Percentiles rank a stretch among this genome's conserved stretches.
Conservation (phyloP, 2,888 invertebrate species). For the Zaprionus bogoriensis region DNA sequence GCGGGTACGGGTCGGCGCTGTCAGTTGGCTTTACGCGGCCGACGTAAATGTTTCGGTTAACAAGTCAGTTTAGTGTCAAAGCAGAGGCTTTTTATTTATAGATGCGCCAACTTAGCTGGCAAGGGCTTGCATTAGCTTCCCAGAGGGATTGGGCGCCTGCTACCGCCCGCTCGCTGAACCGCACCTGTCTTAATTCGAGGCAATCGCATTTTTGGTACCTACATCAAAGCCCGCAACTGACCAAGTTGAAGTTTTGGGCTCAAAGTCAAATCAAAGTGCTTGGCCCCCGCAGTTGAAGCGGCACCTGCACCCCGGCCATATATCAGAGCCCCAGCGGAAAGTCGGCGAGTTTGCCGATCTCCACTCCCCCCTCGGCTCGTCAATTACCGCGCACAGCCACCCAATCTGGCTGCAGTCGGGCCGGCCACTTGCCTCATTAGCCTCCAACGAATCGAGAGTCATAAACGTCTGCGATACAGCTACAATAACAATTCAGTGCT, state of each 20-base stretch:
- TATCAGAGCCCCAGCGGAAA: constrained; percentile 15
- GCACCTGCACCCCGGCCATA: constrained; percentile 58
- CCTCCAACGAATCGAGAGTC: constrained; percentile 70
- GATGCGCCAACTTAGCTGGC: constrained; percentile 24
- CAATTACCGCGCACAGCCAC: constrained; percentile 41
- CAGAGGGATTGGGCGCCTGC: too few relatives aligned
- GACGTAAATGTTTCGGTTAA: constrained; percentile 76
- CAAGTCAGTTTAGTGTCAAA: constrained; percentile 80
- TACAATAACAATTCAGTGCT: constrained; percentile 53
- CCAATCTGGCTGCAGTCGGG: constrained; percentile 52
- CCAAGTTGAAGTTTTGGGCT: constrained; percentile 46
- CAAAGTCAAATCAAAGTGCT: constrained; percentile 75
- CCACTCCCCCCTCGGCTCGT: constrained; percentile 30
- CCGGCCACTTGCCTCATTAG: constrained; percentile 69
- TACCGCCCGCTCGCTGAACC: constrained; percentile 24
- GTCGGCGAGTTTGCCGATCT: neutral
- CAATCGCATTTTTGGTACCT: constrained; percentile 40
- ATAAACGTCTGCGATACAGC: constrained; percentile 62
- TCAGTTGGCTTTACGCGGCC: constrained; percentile 50
- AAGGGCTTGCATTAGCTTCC: constrained; percentile 1
- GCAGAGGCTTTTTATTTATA: constrained; percentile 62
- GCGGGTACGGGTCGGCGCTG: constrained; percentile 50
- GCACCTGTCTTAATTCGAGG: constrained; percentile 46
- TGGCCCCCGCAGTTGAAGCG: constrained; percentile 30
- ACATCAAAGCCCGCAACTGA: constrained; percentile 48